Evolutionary conservation across 2,113 vertebrate species (phyloP).

Genomic region (Sisor rabdophorus): DNA sequence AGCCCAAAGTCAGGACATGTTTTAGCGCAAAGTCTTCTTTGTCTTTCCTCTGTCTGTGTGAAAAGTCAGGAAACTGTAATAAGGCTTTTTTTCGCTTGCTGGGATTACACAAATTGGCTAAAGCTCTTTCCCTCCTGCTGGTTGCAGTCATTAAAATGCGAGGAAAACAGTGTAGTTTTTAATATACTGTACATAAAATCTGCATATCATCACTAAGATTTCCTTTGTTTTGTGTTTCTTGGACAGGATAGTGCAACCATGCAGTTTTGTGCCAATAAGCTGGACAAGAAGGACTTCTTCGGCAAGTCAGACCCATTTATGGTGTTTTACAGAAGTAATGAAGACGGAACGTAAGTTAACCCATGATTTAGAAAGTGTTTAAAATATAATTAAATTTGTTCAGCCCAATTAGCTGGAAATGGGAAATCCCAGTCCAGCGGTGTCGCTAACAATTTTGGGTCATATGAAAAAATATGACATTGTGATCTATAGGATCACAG

Average conservation of each 20-base stretch:
- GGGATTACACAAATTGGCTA: slow-evolving; percentile 28
- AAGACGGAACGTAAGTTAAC: slow-evolving; percentile 84
- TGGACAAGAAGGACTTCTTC: slow-evolving; percentile 93
- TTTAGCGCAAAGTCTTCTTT: slow-evolving; percentile 13
- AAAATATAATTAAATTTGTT: not conserved
- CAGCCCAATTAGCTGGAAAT: no score
- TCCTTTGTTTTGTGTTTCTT: not conserved
- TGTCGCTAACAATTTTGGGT: no score
- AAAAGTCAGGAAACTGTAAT: slow-evolving; percentile 25
- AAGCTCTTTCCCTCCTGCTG: slow-evolving; percentile 5
- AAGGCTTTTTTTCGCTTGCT: slow-evolving; percentile 17
- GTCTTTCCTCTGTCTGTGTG: not conserved
- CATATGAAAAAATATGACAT: no score
- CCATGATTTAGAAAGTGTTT: not conserved
- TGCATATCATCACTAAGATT: not conserved
- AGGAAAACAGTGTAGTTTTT: not conserved
- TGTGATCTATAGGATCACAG: no score
- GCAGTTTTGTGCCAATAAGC: slow-evolving; percentile 91
- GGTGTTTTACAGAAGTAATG: slow-evolving; percentile 90
- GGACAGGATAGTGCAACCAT: slow-evolving; percentile 69
- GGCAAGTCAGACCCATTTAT: slow-evolving; percentile 90
- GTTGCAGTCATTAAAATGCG: slow-evolving; percentile 33
- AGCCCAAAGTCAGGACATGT: not conserved
- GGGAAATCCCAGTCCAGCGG: not conserved
- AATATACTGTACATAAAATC: not conserved